Conservation (phyloP, 2,113 vertebrate species). For the Cranoglanis bouderius region DNA sequence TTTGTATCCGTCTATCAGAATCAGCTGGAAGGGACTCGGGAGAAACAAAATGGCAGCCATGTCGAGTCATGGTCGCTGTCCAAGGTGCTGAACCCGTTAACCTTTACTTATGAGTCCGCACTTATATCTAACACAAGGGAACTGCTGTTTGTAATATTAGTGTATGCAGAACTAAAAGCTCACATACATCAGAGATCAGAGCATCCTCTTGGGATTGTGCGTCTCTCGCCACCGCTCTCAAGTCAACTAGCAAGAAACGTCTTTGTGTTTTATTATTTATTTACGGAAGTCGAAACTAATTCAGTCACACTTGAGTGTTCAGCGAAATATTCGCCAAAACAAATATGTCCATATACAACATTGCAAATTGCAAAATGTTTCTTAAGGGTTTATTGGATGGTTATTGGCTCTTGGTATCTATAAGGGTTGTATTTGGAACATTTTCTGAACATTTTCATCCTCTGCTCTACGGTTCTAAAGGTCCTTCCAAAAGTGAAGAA, state of each 20-base stretch:
- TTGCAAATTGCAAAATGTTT: neutral
- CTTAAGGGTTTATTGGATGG: no score
- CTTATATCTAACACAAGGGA: neutral
- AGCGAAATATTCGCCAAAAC: neutral
- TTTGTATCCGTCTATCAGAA: neutral
- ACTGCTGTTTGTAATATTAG: neutral
- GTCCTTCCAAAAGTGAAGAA: no score
- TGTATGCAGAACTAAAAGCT: no score
- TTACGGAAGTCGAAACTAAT: neutral
- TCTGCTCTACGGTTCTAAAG: no score
- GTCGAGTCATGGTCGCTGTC: neutral
- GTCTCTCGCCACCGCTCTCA: neutral
- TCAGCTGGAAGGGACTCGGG: neutral
- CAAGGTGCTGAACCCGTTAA: neutral
- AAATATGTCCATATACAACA: neutral
- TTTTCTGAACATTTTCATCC: no score
- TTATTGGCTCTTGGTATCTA: no score
- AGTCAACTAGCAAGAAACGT: neutral
- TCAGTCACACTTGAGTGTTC: neutral
- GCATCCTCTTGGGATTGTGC: no score
- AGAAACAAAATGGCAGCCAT: neutral
- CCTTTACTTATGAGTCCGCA: neutral
- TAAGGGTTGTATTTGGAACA: no score
- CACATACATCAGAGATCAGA: no score
- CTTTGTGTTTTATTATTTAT: neutral